Conservation (phyloP, 2,113 vertebrate genomes). For the Narcine bancroftii region DNA sequence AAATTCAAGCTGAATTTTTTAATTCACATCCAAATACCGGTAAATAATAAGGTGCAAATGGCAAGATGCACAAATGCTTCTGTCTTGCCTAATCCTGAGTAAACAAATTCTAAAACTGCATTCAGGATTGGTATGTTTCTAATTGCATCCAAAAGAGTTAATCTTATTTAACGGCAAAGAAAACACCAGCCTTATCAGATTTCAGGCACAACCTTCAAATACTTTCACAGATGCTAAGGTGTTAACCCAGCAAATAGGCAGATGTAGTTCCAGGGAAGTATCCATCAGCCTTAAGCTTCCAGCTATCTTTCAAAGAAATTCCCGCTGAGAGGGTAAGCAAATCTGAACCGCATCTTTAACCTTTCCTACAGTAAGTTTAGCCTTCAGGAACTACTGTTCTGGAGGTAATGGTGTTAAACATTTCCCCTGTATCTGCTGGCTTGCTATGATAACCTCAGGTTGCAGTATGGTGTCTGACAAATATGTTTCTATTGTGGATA, state of each 20-base stretch:
- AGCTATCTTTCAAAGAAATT: constrained; percentile 36
- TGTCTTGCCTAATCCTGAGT: neutral
- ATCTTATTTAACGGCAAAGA: neutral
- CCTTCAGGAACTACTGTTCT: constrained; percentile 66
- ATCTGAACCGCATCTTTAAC: constrained; percentile 39
- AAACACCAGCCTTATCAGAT: neutral
- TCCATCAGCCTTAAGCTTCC: constrained; percentile 35
- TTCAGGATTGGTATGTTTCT: neutral
- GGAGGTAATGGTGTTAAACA: constrained; percentile 69
- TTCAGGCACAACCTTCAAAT: neutral
- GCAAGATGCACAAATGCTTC: neutral
- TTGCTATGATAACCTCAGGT: constrained; percentile 71
- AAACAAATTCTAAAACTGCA: neutral
- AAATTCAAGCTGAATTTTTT: neutral
- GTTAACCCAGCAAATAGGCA: constrained; percentile 23
- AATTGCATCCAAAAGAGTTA: neutral
- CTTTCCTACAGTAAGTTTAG: constrained; percentile 56
- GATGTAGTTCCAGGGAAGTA: constrained; percentile 17
- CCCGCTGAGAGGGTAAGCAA: constrained; percentile 35
- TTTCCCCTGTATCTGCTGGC: constrained; percentile 64
- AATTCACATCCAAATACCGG: too few relatives aligned
- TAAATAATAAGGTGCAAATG: neutral
- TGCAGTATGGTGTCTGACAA: constrained; percentile 68
- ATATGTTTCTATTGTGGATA: constrained; percentile 63
- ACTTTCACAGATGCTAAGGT: neutral